phyloP scores from a whole-genome alignment of 2,797 vertebrate species.

The Chloroceryle amazona region DNA sequence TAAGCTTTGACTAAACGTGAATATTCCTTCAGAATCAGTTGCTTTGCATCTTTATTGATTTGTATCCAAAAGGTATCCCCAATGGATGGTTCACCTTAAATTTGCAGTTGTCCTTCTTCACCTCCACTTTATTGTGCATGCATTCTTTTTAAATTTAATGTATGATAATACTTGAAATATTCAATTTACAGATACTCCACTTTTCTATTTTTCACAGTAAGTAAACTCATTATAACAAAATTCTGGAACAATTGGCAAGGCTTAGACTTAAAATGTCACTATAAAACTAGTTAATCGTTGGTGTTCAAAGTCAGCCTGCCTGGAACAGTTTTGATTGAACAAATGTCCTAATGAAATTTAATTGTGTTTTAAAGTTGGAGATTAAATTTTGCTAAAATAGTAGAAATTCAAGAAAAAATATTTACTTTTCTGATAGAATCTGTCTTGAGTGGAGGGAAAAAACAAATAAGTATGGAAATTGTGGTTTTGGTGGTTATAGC shows the following conservation, averaged over 20 bases:
- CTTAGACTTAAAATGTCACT: background rate
- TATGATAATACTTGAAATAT: background rate
- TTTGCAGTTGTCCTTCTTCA: background rate
- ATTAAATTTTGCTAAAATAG: background rate
- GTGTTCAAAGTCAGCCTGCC: background rate
- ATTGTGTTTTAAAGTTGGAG: background rate
- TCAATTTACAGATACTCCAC: background rate
- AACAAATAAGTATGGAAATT: background rate
- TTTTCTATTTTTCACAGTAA: background rate
- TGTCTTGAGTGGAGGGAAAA: background rate
- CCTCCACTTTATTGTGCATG: background rate
- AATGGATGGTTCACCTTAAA: background rate
- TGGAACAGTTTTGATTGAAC: background rate
- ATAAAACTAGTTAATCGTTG: background rate
- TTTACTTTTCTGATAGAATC: background rate
- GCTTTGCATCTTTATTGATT: background rate
- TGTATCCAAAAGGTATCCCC: background rate
- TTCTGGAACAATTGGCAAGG: background rate
- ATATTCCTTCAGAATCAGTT: slow-evolving; percentile 3
- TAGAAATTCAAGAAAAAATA: background rate
- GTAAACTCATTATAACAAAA: background rate
- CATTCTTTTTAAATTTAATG: background rate
- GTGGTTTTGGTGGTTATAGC: background rate
- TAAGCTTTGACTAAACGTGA: background rate
- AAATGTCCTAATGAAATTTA: background rate